Conservation (phyloP, 2,113 vertebrate genomes). For the Cettia cetti region DNA sequence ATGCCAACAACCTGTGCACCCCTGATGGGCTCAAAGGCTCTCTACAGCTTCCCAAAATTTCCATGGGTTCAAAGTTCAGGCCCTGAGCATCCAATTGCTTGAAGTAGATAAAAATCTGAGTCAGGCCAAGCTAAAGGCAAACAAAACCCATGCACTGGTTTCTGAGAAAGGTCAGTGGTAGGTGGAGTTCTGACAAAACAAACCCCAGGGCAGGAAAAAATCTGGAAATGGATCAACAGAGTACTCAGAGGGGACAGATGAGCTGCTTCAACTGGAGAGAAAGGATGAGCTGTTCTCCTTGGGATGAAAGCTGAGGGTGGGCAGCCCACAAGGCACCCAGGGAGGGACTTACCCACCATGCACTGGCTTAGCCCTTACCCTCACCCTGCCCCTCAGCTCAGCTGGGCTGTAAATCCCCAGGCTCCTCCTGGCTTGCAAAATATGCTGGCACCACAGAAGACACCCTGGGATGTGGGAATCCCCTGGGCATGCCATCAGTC, state of each 20-base stretch:
- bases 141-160: background rate
- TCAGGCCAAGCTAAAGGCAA: background rate
- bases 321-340: background rate
- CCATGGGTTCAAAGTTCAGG: background rate
- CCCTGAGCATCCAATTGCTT: background rate
- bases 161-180: background rate
- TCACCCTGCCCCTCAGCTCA: background rate
- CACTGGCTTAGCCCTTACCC: background rate
- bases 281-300: background rate
- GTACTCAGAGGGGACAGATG: background rate
- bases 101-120: background rate
- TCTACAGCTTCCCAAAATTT: background rate
- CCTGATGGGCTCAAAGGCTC: background rate
- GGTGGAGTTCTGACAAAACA: background rate
- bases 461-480: background rate
- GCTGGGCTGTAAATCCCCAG: background rate
- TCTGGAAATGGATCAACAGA: background rate
- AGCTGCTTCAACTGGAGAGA: background rate
- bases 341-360: rapidly evolving
- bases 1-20: background rate
- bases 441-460: rapidly evolving
- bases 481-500: background rate
- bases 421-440: background rate
- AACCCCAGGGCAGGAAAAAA: background rate
- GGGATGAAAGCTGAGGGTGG: background rate